Conservation (phyloP, 2,888 invertebrate genomes). For the Girardia tigrina region DNA sequence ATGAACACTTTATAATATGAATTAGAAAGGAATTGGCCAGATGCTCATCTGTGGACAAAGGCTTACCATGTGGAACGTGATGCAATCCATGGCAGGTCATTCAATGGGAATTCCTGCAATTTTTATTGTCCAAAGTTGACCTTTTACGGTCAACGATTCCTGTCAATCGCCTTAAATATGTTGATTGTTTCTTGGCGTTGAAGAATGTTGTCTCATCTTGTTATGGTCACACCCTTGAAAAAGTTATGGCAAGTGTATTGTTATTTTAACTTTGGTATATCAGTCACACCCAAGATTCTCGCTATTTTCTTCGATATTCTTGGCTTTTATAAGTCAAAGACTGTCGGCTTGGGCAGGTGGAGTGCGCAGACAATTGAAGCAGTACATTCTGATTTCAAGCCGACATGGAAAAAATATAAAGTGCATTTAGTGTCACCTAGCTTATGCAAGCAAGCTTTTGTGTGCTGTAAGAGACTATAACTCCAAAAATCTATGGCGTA, state of each 20-base stretch:
- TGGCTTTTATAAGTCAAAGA: constrained; percentile 26
- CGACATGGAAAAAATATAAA: too few species aligned
- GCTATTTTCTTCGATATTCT: constrained; percentile 16
- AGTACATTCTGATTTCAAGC: too few species aligned
- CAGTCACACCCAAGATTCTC: constrained; percentile 15
- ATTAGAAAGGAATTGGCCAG: constrained; percentile 27
- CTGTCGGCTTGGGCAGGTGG: neutral
- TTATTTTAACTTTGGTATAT: constrained; percentile 21
- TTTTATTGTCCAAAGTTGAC: constrained; percentile 21
- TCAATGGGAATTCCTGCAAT: constrained; percentile 29
- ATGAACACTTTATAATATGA: constrained; percentile 25
- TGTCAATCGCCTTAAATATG: constrained; percentile 30
- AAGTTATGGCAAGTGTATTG: too few species aligned
- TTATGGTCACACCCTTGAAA: too few species aligned
- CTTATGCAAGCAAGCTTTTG: too few species aligned
- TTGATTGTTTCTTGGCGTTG: constrained; percentile 21
- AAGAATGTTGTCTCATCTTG: constrained; percentile 27
- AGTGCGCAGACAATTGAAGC: constrained; percentile 24
- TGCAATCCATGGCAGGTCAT: constrained; percentile 24
- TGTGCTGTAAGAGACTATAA: too few species aligned
- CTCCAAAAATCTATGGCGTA: too few species aligned
- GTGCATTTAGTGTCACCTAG: too few species aligned
- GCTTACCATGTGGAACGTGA: constrained; percentile 29
- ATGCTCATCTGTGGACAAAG: constrained; percentile 17
- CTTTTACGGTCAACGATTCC: constrained; percentile 34